phyloP scores from a whole-genome alignment of 2,113 vertebrate species.

The Meriones unguiculatus region DNA sequence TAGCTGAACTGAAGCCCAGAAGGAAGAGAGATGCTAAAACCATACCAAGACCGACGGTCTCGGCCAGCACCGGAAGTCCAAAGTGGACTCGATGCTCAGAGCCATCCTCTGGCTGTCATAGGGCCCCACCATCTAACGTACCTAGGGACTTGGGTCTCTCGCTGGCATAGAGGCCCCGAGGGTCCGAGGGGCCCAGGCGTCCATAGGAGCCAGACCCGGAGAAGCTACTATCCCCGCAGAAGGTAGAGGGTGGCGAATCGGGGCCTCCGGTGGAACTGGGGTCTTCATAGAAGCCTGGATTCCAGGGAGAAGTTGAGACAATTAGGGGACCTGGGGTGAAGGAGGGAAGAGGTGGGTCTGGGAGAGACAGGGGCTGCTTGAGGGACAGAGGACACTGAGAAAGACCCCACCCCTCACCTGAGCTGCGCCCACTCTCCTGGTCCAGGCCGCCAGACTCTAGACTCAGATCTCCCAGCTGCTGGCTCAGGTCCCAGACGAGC shows the following conservation, averaged over 20 bases:
- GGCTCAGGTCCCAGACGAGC: conserved; percentile 88
- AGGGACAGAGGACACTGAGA: neutral
- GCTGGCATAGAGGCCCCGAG: conserved; percentile 84
- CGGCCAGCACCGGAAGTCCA: neutral
- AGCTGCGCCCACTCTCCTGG: conserved; percentile 81
- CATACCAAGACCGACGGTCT: neutral
- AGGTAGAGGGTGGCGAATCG: conserved; percentile 85
- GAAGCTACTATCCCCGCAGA: conserved; percentile 85
- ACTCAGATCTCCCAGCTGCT: conserved; percentile 90
- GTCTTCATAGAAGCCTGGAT: conserved; percentile 90
- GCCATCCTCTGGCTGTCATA: neutral
- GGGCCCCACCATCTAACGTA: conserved; percentile 84
- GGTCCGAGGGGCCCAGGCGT: conserved; percentile 81
- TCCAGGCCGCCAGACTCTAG: conserved; percentile 84
- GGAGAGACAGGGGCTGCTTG: neutral
- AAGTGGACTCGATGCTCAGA: neutral
- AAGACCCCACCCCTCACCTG: conserved; percentile 84
- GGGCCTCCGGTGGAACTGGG: conserved; percentile 87
- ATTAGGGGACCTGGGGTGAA: neutral
- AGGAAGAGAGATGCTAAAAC: neutral
- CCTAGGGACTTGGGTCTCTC: conserved; percentile 93
- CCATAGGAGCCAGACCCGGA: conserved; percentile 84
- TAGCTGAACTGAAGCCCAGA: conserved; percentile 2
- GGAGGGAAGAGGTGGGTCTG: neutral
- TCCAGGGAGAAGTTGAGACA: conserved; percentile 3